Percentiles rank a stretch among this genome's conserved stretches.
Evolutionary conservation across 2,888 invertebrate species (phyloP).

Genomic region (Sinotaia quadrata): DNA sequence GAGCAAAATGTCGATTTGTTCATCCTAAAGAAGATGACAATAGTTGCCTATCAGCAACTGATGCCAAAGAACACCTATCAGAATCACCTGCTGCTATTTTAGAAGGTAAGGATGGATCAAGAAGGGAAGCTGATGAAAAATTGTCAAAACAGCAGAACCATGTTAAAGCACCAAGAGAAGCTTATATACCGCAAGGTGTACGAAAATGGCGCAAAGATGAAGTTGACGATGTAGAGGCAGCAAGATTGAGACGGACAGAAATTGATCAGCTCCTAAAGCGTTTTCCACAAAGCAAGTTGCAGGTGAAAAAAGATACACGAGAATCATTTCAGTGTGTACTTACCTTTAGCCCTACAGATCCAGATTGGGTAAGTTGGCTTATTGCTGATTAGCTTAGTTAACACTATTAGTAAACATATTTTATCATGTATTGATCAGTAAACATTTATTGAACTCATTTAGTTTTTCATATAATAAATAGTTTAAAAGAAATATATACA

Average conservation of each 20-base stretch:
- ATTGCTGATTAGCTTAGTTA: no score
- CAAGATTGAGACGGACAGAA: slow-evolving; percentile 56
- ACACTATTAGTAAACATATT: no score
- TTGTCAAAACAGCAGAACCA: slow-evolving; percentile 27
- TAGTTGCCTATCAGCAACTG: not conserved
- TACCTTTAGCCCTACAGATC: slow-evolving; percentile 62
- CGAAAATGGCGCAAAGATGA: slow-evolving; percentile 16
- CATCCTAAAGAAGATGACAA: not conserved
- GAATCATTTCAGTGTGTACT: slow-evolving; percentile 42
- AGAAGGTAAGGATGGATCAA: not conserved
- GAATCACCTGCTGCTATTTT: slow-evolving; percentile 13
- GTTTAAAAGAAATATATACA: no score
- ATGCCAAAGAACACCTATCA: not conserved
- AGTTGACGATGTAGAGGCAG: slow-evolving; percentile 39
- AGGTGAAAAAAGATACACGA: slow-evolving; percentile 43
- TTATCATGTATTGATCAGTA: no score
- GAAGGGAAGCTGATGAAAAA: slow-evolving; percentile 5
- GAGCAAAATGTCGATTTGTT: slow-evolving; percentile 14
- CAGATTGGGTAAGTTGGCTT: slow-evolving; percentile 67
- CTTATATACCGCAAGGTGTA: slow-evolving; percentile 13
- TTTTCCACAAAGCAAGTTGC: slow-evolving; percentile 53
- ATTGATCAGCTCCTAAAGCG: slow-evolving; percentile 59
- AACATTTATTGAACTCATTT: not conserved
- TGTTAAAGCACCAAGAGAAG: slow-evolving; percentile 9
- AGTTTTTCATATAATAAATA: no score